These are phyloP conservation scores for Acronicta aceris DNA, from an alignment of 2,888 invertebrate species.

Conservation along the genomic window DNA sequence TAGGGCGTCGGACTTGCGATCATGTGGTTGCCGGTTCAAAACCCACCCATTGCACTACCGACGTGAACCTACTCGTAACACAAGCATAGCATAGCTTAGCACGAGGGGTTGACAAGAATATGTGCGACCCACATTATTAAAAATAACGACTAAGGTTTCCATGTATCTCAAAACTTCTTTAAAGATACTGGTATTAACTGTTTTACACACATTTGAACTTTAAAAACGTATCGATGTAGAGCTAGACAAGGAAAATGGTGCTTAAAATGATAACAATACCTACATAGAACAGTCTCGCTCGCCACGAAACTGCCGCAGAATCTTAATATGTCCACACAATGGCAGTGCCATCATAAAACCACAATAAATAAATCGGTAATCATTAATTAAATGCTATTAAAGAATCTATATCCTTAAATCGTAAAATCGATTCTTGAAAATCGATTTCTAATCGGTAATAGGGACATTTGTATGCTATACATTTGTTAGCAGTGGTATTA, in stretches of 20 bases:
- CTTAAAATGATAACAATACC: conserved; percentile 17
- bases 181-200: too few species aligned
- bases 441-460: conserved; percentile 61
- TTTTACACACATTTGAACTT: neutral
- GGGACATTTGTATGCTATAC: conserved; percentile 47
- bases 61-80: too few species aligned
- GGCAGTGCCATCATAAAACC: conserved; percentile 18
- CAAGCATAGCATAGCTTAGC: too few species aligned
- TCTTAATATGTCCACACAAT: conserved; percentile 34
- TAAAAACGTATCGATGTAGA: neutral
- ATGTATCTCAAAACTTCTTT: too few species aligned
- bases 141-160: too few species aligned
- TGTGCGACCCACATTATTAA: too few species aligned
- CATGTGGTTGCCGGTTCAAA: too few species aligned
- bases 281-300: conserved; percentile 23
- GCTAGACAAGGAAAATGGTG: conserved; percentile 31
- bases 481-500: conserved; percentile 27
- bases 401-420: conserved; percentile 62
- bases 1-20: too few species aligned
- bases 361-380: conserved; percentile 42
- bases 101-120: too few species aligned
- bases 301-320: conserved; percentile 15
- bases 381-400: conserved; percentile 59
- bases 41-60: too few species aligned
- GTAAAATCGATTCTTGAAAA: conserved; percentile 65